Percentiles rank a stretch among this genome's conserved stretches.
phyloP scores from a whole-genome alignment of 2,113 vertebrate species.

The Crypturellus undulatus region DNA sequence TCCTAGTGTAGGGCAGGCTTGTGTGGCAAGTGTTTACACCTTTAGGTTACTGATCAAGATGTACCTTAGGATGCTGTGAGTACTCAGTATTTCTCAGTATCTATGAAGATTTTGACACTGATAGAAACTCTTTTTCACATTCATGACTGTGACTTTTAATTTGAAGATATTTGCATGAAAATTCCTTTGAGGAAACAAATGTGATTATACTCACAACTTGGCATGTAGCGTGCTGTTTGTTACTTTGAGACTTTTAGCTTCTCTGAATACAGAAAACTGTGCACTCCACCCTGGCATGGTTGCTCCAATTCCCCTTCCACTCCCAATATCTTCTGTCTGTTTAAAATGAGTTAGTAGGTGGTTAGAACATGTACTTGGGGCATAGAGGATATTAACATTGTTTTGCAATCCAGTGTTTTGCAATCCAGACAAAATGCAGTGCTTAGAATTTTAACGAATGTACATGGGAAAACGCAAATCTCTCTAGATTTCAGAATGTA shows the following conservation, averaged over 20 bases:
- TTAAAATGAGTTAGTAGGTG: background rate
- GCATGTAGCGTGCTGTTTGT: background rate
- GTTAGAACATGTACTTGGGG: constrained; percentile 40
- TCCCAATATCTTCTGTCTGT: background rate
- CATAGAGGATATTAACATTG: background rate
- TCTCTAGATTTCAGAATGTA: background rate
- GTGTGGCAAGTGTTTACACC: background rate
- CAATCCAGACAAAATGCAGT: background rate
- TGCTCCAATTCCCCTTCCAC: background rate
- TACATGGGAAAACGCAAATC: background rate
- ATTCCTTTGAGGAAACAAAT: background rate
- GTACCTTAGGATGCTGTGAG: background rate
- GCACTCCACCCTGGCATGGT: background rate
- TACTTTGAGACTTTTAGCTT: background rate
- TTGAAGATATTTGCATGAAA: background rate
- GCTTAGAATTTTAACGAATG: background rate
- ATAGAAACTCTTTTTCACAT: background rate
- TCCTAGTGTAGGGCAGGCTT: background rate
- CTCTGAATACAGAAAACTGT: constrained; percentile 1
- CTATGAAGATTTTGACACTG: background rate
- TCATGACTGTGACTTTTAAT: background rate
- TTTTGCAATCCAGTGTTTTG: background rate
- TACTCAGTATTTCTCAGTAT: background rate
- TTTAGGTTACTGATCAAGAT: background rate
- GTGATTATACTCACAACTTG: background rate